Base-by-base conservation (phyloP, 1,140 invertebrate genomes). In the Trinorchestia longiramus region DNA sequence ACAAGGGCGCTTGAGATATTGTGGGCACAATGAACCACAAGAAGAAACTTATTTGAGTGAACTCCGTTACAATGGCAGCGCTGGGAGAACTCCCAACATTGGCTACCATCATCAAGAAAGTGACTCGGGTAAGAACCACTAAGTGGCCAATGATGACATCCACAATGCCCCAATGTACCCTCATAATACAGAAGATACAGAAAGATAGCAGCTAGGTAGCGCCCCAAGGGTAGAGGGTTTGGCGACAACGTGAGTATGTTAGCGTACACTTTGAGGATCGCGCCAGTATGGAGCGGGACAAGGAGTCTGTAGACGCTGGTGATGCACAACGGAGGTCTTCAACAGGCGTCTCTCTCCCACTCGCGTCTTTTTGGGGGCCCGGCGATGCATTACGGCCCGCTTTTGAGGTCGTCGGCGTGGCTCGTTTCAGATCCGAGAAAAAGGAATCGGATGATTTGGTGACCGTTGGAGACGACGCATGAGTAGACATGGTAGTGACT, bases 221-320 rank as follows among this genome's bases (percentile, higher is more conserved):
- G 28, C 62, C 62, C 62, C 62, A 77, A 77, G 62, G 62, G 62
- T 77, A 77, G 62, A 77, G 15, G 62, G 62, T 77, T 23, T 77
- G 62, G 62, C 62, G 62, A 77, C 62, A 77, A 77, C 62, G 62
- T 77, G 62, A 77, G 36, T 77, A 23, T 77, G 62, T 77, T 45
- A 47, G 92, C 92, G 92, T 94, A 94, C 92, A 94, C 92, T 94
- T 94, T 8, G 92, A 94, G 4, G 92, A 94, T 15, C 92, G 92
- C 19, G 92, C 92, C 92, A 94, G 43, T n/a, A 94, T 94, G 43
- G 92, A 94, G 43, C 92, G 92, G n/a, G 92, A 94, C 36, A 94
- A n/a, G 43, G 92, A 94, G 36, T 94, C 92, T 43, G 92, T 36
- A 19, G 92, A 45, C 40, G 92, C 92, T 19, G 92, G 92, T 11